Percentiles rank a stretch among this genome's conserved stretches.
phyloP scores from a whole-genome alignment of 1,140 invertebrate genomes.

The Oncopeltus fasciatus region DNA sequence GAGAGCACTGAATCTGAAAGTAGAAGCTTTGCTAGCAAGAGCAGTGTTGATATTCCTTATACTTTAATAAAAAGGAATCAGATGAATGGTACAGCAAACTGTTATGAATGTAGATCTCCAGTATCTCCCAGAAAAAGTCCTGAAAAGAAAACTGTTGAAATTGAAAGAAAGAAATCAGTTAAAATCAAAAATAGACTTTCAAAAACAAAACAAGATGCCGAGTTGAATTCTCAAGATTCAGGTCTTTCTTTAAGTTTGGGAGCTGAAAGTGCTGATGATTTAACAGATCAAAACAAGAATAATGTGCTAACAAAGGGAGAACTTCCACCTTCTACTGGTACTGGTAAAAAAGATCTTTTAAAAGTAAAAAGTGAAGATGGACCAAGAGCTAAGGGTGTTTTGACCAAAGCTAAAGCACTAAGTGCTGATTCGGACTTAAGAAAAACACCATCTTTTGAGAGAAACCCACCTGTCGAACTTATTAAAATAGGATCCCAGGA shows the following conservation, averaged over 20 bases:
- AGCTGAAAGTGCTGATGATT: constrained; percentile 23
- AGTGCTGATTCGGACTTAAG: constrained; percentile 24
- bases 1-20: constrained; percentile 31
- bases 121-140: constrained; percentile 18
- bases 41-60: constrained; percentile 61
- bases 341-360: constrained; percentile 20
- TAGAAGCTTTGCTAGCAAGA: constrained; percentile 27
- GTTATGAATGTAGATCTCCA: constrained; percentile 20
- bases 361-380: constrained; percentile 23
- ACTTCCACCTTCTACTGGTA: background rate
- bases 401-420: constrained; percentile 21
- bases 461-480: constrained; percentile 23
- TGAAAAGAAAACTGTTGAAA: constrained; percentile 24
- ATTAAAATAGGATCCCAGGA: constrained; percentile 25
- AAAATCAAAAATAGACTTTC: constrained; percentile 36
- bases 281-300: constrained; percentile 16
- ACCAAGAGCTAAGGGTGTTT: constrained; percentile 19
- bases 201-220: constrained; percentile 35
- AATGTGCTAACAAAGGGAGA: background rate
- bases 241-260: constrained; percentile 26
- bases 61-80: constrained; percentile 65
- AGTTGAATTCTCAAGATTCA: constrained; percentile 29
- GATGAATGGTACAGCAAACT: constrained; percentile 61
- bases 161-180: constrained; percentile 35
- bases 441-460: constrained; percentile 22